These are phyloP conservation scores for Rana temporaria DNA, from an alignment of 2,113 vertebrate genomes.

Conservation along the genomic window DNA sequence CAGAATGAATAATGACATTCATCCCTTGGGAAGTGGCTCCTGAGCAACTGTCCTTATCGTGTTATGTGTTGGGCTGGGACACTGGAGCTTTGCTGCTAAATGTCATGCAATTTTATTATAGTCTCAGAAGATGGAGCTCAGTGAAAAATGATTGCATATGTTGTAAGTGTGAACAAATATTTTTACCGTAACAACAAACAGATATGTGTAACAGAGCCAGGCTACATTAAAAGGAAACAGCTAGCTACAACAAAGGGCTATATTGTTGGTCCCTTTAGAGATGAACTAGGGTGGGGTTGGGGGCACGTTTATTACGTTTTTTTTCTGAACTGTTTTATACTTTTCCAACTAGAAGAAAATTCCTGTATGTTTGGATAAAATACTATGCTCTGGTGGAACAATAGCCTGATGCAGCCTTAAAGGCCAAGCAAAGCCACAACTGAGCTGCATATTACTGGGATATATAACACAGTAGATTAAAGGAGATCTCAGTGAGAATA, in stretches of 20 bases:
- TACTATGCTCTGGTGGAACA: not conserved
- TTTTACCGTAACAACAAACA: conserved; percentile 35
- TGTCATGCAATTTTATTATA: conserved; percentile 24
- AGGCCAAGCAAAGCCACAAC: not conserved
- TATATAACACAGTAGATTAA: too few species aligned
- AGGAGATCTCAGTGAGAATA: too few species aligned
- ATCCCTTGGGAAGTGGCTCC: conserved; percentile 19
- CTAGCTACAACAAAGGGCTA: conserved; percentile 12
- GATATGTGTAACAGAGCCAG: conserved; percentile 30
- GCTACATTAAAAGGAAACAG: not conserved
- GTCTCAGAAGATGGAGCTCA: conserved; percentile 20
- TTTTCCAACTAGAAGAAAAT: conserved; percentile 2
- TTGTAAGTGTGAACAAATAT: conserved; percentile 49
- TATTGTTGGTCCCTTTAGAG: conserved; percentile 14
- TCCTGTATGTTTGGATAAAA: conserved; percentile 3
- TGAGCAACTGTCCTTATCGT: conserved; percentile 12
- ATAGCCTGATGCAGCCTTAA: not conserved
- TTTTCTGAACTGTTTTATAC: conserved; percentile 18
- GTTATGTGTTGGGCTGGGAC: not conserved
- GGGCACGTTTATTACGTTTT: conserved; percentile 13
- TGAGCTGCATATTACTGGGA: too few species aligned
- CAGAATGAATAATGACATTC: not conserved
- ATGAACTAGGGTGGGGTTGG: not conserved
- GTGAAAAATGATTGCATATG: conserved; percentile 25
- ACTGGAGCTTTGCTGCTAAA: not conserved